Evolutionary conservation across 2,113 vertebrate genomes (phyloP).

Genomic region (Oenanthe oenanthe): DNA sequence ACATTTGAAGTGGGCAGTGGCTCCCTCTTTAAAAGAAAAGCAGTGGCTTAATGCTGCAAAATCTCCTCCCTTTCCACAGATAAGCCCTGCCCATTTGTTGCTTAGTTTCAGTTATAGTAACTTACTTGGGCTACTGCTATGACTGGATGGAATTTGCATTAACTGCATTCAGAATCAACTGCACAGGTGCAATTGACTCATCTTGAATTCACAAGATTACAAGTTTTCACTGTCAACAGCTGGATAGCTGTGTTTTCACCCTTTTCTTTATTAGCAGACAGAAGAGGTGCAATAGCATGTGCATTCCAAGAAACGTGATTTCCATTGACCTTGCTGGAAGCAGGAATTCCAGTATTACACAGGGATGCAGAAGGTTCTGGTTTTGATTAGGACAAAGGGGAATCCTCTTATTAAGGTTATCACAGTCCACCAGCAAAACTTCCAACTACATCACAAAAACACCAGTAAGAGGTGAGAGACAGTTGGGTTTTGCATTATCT

Average conservation of each 20-base stretch:
- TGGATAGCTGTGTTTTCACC: not conserved
- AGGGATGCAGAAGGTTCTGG: not conserved
- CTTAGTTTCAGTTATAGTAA: not conserved
- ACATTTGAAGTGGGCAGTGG: not conserved
- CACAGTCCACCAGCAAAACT: not conserved
- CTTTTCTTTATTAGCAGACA: not conserved
- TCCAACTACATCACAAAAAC: not conserved
- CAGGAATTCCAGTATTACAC: not conserved
- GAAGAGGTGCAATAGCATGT: rapidly evolving
- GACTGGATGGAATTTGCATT: not conserved
- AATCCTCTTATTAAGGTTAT: not conserved
- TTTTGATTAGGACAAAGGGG: not conserved
- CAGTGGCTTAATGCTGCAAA: not conserved
- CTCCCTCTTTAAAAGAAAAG: not conserved
- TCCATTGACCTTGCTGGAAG: not conserved
- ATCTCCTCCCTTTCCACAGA: not conserved
- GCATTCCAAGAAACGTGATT: rapidly evolving
- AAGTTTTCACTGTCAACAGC: not conserved
- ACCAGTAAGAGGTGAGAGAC: not conserved
- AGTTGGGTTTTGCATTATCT: not conserved
- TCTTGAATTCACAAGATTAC: not conserved
- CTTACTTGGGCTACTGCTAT: not conserved
- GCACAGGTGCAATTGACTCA: not conserved
- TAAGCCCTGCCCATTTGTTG: not conserved
- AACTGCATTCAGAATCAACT: not conserved